phyloP scores from a whole-genome alignment of 2,113 vertebrate genomes.

The Trachemys scripta region DNA sequence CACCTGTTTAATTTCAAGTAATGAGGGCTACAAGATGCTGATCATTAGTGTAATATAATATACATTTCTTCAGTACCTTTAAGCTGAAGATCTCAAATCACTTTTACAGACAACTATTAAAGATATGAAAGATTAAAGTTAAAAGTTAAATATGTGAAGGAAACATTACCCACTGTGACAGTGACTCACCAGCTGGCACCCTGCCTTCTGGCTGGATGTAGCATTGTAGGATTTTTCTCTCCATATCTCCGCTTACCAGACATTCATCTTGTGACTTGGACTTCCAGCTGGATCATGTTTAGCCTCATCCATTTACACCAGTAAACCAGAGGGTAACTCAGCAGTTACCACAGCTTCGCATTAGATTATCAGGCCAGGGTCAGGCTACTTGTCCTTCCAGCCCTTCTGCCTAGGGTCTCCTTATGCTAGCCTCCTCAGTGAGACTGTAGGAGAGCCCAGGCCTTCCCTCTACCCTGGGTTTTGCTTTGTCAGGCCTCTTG shows the following conservation, averaged over 20 bases:
- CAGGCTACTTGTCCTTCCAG: not conserved
- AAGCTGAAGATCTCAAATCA: not conserved
- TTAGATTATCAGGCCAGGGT: not conserved
- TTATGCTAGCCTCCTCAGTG: not conserved
- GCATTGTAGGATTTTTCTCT: not conserved
- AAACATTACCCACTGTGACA: not conserved
- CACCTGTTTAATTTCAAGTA: slow-evolving; percentile 4
- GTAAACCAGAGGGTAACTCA: not conserved
- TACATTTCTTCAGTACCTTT: not conserved
- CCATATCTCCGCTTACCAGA: not conserved
- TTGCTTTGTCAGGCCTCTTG: not conserved
- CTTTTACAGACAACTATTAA: not conserved
- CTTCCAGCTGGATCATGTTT: not conserved
- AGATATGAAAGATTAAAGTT: not conserved
- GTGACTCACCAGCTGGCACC: not conserved
- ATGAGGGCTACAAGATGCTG: not conserved
- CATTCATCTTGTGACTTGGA: not conserved
- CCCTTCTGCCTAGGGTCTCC: not conserved
- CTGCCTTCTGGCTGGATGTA: not conserved
- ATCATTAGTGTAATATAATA: not conserved
- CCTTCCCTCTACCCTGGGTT: not conserved
- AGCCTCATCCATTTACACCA: not conserved
- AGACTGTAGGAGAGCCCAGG: not conserved
- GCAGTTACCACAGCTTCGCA: not conserved
- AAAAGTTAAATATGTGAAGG: not conserved